A percentile compares a stretch with the other conserved stretches of the same genome.
Evolutionary conservation across 2,797 vertebrate species (phyloP).

Genomic region (Chelonia mydas): DNA sequence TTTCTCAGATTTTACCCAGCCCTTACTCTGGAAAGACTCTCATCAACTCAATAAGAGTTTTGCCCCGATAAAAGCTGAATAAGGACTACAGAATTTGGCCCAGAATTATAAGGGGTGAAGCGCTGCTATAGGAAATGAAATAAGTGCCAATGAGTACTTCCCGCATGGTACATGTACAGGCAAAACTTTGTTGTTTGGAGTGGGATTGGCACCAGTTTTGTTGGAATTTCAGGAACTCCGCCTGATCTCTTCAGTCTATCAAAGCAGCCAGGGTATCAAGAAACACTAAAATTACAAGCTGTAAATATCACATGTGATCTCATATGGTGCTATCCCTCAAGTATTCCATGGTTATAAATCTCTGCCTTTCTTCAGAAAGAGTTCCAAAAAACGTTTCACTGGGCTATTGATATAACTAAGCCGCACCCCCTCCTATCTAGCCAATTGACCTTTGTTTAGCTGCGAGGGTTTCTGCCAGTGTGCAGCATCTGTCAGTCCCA

Average conservation of each 20-base stretch:
- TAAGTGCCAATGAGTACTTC: not conserved
- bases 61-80: not conserved
- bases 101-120: not conserved
- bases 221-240: not conserved
- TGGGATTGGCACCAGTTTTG: not conserved
- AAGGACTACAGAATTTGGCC: not conserved
- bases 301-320: conserved; percentile 49
- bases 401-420: not conserved
- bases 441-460: not conserved
- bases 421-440: not conserved
- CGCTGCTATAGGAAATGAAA: not conserved
- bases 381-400: not conserved
- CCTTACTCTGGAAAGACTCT: not conserved
- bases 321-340: not conserved
- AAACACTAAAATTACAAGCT: conserved; percentile 22
- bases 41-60: not conserved
- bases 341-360: conserved; percentile 5
- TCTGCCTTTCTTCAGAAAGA: not conserved
- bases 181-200: not conserved
- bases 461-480: not conserved
- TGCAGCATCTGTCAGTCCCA: not conserved
- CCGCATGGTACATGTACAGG: not conserved
- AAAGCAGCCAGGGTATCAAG: conserved; percentile 5
- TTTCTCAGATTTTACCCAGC: not conserved
- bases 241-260: conserved; percentile 27